A percentile compares a stretch with the other conserved stretches of the same genome.
phyloP scores from a whole-genome alignment of 2,797 vertebrate genomes.

The Phylloscopus collybita region DNA sequence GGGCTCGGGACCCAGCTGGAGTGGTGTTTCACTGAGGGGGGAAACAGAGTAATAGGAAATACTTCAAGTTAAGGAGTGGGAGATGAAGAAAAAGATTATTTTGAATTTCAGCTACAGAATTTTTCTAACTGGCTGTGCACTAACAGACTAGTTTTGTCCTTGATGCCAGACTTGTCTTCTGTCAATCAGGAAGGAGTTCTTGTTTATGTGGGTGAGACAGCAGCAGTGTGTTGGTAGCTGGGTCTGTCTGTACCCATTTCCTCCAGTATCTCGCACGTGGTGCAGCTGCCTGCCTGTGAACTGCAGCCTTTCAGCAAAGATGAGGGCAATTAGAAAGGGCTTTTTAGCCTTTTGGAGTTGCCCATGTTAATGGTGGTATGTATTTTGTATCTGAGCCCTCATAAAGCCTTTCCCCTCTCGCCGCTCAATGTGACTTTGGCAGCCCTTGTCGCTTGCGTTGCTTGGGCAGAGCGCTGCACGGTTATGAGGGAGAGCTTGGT shows the following conservation, averaged over 20 bases:
- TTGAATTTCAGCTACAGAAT: neutral
- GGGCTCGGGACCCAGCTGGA: neutral
- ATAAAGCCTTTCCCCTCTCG: neutral
- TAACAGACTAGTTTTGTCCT: neutral
- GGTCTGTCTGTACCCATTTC: accelerated
- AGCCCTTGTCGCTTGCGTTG: neutral
- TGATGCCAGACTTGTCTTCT: neutral
- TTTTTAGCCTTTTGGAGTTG: neutral
- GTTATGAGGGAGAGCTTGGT: accelerated
- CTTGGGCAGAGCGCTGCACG: neutral
- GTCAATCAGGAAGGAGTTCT: accelerated
- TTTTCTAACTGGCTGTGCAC: neutral
- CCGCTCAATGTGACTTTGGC: neutral
- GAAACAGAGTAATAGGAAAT: neutral
- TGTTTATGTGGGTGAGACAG: accelerated
- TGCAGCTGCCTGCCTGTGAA: neutral
- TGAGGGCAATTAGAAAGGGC: accelerated
- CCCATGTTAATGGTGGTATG: accelerated
- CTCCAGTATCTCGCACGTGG: accelerated
- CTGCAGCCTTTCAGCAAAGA: neutral
- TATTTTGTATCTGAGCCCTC: neutral
- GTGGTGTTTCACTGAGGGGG: neutral
- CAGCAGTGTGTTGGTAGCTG: neutral
- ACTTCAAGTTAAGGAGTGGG: neutral
- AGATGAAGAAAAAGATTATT: neutral